A percentile compares a stretch with the other conserved stretches of the same genome.
Evolutionary conservation across 2,888 invertebrate genomes (phyloP).

Genomic region (Hipparchia semele): DNA sequence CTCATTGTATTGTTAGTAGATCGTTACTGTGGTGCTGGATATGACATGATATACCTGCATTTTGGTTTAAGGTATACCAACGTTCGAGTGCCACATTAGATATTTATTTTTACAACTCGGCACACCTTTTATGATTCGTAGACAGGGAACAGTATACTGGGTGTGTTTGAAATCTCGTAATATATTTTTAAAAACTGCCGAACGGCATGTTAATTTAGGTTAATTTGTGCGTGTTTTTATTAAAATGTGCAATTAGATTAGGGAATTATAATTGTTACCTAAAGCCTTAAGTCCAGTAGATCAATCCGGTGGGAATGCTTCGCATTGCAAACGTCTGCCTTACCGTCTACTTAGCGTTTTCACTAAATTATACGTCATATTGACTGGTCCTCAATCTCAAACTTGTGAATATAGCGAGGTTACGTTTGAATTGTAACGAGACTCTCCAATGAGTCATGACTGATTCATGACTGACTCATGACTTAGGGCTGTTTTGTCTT

Average conservation of each 20-base stretch:
- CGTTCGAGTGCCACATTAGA: constrained; percentile 73
- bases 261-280: constrained; percentile 75
- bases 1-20: constrained; percentile 76
- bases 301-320: not conserved
- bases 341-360: no score
- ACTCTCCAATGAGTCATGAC: no score
- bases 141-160: constrained; percentile 74
- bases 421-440: no score
- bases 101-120: constrained; percentile 66
- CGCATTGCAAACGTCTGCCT: not conserved
- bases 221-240: constrained; percentile 74
- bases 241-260: constrained; percentile 77
- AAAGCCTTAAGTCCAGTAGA: constrained; percentile 50
- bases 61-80: constrained; percentile 46
- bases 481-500: not conserved
- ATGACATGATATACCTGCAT: constrained; percentile 47
- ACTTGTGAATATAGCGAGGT: no score
- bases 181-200: constrained; percentile 66
- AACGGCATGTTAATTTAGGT: constrained; percentile 66
- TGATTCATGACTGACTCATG: no score
- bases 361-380: no score
- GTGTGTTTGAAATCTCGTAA: constrained; percentile 82
- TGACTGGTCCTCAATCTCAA: no score
- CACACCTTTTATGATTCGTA: constrained; percentile 51
- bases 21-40: constrained; percentile 75